A percentile compares a stretch with the other conserved stretches of the same genome.
Conservation (phyloP, 2,888 invertebrate species). For the Dione vanillae region DNA sequence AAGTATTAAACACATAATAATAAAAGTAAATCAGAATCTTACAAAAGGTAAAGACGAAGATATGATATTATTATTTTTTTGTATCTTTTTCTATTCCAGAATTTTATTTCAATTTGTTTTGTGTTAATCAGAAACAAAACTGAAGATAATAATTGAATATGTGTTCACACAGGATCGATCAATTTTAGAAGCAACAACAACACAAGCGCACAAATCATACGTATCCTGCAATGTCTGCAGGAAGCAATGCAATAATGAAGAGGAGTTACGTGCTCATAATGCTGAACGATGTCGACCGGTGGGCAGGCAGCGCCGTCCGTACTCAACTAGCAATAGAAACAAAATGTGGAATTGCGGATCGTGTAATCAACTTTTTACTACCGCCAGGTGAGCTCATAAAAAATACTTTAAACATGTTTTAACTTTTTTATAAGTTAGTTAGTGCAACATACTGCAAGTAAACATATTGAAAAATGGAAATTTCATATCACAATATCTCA, state of each 20-base stretch:
- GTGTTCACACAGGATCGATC: constrained; percentile 21
- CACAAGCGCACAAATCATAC: constrained; percentile 23
- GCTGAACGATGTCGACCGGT: constrained; percentile 55
- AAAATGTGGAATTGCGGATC: constrained; percentile 83
- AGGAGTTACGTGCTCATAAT: constrained; percentile 61
- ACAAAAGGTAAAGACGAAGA: too few relatives aligned
- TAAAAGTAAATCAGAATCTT: too few relatives aligned
- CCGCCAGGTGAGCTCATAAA: constrained; percentile 64
- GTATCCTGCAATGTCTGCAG: constrained; percentile 56
- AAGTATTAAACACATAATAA: not conserved
- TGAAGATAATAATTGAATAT: too few relatives aligned
- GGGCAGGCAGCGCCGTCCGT: constrained; percentile 56
- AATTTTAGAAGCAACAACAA: constrained; percentile 26
- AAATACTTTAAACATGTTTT: constrained; percentile 3
- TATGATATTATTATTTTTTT: too few relatives aligned
- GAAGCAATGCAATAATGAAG: constrained; percentile 57
- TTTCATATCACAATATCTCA: constrained; percentile 22
- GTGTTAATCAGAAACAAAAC: too few relatives aligned
- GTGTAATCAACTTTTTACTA: constrained; percentile 77
- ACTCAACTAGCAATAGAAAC: constrained; percentile 58
- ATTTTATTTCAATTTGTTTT: too few relatives aligned
- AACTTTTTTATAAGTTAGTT: constrained; percentile 25
- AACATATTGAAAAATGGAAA: constrained; percentile 27
- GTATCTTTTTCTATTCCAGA: too few relatives aligned
- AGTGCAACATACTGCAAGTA: constrained; percentile 1